These are phyloP conservation scores for Premnoplex brunnescens DNA, from an alignment of 2,797 vertebrate species.

Conservation along the genomic window DNA sequence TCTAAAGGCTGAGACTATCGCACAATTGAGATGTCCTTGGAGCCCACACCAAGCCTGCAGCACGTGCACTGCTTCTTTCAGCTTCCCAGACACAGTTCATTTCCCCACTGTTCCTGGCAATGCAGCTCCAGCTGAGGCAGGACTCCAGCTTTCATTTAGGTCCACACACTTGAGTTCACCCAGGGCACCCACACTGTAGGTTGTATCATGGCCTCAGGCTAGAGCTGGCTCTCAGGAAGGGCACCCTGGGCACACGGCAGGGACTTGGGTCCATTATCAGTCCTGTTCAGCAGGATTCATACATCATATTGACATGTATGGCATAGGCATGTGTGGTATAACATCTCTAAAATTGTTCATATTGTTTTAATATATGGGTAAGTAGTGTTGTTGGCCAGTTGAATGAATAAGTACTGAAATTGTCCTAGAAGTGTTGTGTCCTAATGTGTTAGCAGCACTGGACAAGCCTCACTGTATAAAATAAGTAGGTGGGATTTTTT, in stretches of 20 bases:
- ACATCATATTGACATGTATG: neutral
- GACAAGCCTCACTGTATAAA: neutral
- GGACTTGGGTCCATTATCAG: neutral
- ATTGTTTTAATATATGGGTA: neutral
- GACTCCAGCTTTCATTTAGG: neutral
- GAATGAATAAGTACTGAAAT: neutral
- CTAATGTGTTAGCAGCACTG: neutral
- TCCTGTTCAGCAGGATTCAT: neutral
- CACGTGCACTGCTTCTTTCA: fast-evolving
- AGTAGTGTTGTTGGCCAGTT: neutral
- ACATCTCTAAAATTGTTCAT: neutral
- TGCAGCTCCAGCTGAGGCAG: neutral
- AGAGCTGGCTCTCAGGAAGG: neutral
- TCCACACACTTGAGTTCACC: neutral
- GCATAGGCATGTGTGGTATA: neutral
- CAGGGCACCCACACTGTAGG: neutral
- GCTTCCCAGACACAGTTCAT: neutral
- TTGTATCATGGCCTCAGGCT: neutral
- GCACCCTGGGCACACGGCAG: neutral
- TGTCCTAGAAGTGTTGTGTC: neutral
- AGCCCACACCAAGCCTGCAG: neutral
- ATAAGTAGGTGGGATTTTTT: neutral
- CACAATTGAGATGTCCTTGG: neutral
- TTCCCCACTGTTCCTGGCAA: neutral
- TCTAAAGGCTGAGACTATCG: neutral